Evolutionary conservation across 2,797 vertebrate species (phyloP).

Genomic region (Spondyliosoma cantharus): DNA sequence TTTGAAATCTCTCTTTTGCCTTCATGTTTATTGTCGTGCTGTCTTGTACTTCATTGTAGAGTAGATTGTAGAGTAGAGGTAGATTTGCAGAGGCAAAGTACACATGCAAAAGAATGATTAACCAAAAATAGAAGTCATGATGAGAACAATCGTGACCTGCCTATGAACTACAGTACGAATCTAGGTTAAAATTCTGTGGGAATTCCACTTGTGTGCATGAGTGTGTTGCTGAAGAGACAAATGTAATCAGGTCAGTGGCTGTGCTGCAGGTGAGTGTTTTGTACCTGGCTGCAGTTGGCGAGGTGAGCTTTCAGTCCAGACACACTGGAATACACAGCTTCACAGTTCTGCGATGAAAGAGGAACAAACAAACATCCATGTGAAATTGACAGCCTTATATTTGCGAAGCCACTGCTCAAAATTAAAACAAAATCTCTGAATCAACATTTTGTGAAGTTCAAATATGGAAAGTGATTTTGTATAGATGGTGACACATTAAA

Average conservation of each 20-base stretch:
- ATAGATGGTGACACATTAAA: not conserved
- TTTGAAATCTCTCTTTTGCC: not conserved
- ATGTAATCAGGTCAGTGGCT: slow-evolving; percentile 7
- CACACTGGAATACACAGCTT: slow-evolving; percentile 97
- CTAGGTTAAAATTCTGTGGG: not conserved
- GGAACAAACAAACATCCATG: slow-evolving; percentile 31
- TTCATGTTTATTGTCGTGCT: not conserved
- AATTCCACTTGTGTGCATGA: not conserved
- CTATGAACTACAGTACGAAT: not conserved
- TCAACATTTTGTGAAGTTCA: not conserved
- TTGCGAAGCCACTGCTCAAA: too few relatives aligned
- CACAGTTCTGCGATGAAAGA: slow-evolving; percentile 88
- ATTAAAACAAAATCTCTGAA: not conserved
- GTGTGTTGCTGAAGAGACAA: slow-evolving; percentile 5
- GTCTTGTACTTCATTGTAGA: not conserved
- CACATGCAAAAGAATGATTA: not conserved
- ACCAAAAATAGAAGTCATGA: slow-evolving; percentile 1
- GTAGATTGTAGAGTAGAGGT: not conserved
- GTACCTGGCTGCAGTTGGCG: slow-evolving; percentile 97
- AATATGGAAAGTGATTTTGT: not conserved
- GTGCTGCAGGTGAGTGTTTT: slow-evolving; percentile 28
- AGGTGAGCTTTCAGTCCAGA: slow-evolving; percentile 98
- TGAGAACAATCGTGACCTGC: slow-evolving; percentile 6
- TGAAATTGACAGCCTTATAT: not conserved
- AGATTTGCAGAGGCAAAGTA: not conserved